Base-by-base conservation (phyloP, 2,113 vertebrate species). In the Oenanthe oenanthe region DNA sequence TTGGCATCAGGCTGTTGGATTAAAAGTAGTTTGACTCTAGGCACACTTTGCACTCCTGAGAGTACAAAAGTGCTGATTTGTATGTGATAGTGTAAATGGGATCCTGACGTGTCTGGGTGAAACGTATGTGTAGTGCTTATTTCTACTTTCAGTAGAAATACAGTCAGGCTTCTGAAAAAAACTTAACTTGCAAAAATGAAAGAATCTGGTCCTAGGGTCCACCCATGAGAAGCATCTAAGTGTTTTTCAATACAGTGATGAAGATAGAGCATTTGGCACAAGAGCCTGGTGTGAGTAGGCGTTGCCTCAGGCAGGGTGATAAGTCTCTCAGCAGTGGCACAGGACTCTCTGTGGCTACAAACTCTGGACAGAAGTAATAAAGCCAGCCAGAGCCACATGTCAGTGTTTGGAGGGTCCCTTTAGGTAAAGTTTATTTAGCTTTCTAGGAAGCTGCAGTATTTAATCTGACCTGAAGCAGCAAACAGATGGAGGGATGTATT, bases 381-480 rank as follows among this genome's bases (percentile, higher is more conserved):
- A 51, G n/a, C 38, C 11, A 24, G 14, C 21, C 29, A 21, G n/a
- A 91, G 51, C 58, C 54, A 57, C 38, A 7, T 61, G 71, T 34
- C 42, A 8, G 42, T 78, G n/a, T 73, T 71, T 67, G 54, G 57
- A 72, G 70, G 42, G 66, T 92, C 20, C 22, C 36, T 66, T 85
- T 47, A 93, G 87, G 91, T 92, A 50, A 94, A 48, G 54, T 82
- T 93, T 77, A n/a, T 66, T 85, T 87, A 62, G 67, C 72, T 93
- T 90, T 93, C 42, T 40, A 75, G 75, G 77, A 73, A 94, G 58
- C 80, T 82, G 66, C 62, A 51, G 57, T 67, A 40, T 88, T 86
- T 89, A 88, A 62, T 62, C 34, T 93, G 75, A 95, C 88, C 90
- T 56, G 94, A 96, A 88, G 51, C 72, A 95, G 85, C 38, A 87